Evolutionary conservation across 2,888 invertebrate species (phyloP).

Genomic region (Lasioglossum calceatum): DNA sequence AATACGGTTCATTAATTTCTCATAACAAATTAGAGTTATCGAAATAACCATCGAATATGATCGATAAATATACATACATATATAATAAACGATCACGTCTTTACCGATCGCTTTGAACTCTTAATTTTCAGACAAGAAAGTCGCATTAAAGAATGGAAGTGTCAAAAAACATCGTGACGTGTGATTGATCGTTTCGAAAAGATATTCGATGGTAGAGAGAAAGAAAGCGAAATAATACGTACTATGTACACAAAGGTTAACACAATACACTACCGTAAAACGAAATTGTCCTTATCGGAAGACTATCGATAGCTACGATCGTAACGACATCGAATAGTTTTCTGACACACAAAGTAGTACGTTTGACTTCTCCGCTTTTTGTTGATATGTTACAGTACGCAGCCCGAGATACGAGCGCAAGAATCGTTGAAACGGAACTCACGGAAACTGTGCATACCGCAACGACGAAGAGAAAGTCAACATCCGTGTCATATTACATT

Average conservation of each 20-base stretch:
- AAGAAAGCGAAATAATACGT: neutral
- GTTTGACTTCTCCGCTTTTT: constrained; percentile 21
- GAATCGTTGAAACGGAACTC: neutral
- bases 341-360: constrained; percentile 5
- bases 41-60: neutral
- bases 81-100: neutral
- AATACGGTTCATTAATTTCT: constrained; percentile 17
- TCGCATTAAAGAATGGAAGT: neutral
- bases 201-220: neutral
- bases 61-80: neutral
- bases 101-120: neutral
- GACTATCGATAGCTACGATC: neutral
- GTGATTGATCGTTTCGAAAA: neutral
- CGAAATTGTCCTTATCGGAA: neutral
- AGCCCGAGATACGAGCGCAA: neutral
- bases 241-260: neutral
- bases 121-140: neutral
- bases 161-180: neutral
- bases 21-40: constrained; percentile 1
- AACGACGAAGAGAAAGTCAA: neutral
- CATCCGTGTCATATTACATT: constrained; percentile 1
- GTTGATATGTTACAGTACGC: constrained; percentile 29
- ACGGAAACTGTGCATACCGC: neutral
- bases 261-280: neutral
- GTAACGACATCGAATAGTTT: neutral